Conservation (phyloP, 2,113 vertebrate species). For the Psammodynastes pulverulentus region DNA sequence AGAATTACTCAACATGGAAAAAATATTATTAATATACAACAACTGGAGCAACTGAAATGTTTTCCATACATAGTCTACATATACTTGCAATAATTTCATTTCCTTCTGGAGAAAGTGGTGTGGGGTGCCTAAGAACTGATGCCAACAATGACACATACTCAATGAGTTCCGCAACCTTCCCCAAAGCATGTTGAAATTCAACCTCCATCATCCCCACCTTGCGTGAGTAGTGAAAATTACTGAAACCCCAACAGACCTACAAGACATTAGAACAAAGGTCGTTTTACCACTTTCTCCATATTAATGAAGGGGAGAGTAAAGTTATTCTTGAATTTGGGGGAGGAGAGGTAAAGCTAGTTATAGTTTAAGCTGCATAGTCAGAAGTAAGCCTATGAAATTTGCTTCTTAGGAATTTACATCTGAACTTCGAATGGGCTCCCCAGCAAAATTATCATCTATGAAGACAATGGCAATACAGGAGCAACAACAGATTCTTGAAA, state of each 20-base stretch:
- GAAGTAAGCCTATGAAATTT: not conserved
- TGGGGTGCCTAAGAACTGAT: not conserved
- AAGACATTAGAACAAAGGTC: not conserved
- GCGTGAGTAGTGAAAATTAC: not conserved
- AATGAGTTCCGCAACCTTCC: not conserved
- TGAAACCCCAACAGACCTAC: not conserved
- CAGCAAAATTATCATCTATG: not conserved
- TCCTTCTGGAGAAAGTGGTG: not conserved
- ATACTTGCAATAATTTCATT: not conserved
- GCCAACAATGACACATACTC: not conserved
- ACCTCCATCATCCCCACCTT: not conserved
- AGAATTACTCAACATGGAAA: not conserved
- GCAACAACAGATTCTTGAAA: not conserved
- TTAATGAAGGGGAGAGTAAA: not conserved
- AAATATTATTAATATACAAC: not conserved
- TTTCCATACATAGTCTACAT: not conserved
- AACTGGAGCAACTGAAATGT: not conserved
- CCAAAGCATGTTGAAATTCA: not conserved
- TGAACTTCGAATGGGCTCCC: not conserved
- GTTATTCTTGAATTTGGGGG: not conserved
- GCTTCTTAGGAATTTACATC: not conserved
- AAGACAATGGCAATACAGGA: not conserved
- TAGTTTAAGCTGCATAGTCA: not conserved
- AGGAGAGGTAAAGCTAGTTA: not conserved
- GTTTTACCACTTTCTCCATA: not conserved